These are phyloP conservation scores for Trichonephila clavata DNA, from an alignment of 1,140 invertebrate species.

Conservation along the genomic window DNA sequence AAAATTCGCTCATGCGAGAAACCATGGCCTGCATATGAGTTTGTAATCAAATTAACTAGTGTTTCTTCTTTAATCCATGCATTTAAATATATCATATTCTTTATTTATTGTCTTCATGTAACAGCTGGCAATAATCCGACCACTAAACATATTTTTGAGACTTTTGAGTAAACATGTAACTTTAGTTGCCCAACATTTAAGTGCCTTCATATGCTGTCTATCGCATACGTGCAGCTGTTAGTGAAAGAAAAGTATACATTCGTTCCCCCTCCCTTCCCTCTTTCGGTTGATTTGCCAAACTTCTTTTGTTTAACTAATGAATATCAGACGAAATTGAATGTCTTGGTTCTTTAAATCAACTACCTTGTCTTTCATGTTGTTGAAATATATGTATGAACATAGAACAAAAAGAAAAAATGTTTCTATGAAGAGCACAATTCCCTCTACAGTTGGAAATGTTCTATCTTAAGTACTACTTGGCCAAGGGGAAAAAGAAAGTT, in stretches of 20 bases:
- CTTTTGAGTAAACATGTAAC: conserved; percentile 52
- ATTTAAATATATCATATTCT: not conserved
- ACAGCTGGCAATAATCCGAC: conserved; percentile 73
- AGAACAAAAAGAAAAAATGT: too few species aligned
- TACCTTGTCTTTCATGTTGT: conserved; percentile 58
- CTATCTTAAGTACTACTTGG: too few species aligned
- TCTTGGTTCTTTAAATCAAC: not conserved
- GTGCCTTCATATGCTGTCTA: conserved; percentile 73
- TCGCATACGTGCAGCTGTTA: conserved; percentile 78
- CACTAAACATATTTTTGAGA: conserved; percentile 71
- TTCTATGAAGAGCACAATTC: too few species aligned
- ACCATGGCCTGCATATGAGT: conserved; percentile 38
- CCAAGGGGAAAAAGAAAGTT: too few species aligned
- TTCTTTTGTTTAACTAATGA: too few species aligned
- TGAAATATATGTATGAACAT: not conserved
- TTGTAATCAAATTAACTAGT: not conserved
- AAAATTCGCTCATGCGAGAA: not conserved
- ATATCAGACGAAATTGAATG: not conserved
- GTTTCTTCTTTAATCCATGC: not conserved
- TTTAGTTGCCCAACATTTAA: conserved; percentile 77
- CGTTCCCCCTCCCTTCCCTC: too few species aligned
- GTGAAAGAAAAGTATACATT: conserved; percentile 11
- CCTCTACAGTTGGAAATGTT: too few species aligned
- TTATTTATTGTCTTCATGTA: conserved; percentile 24
- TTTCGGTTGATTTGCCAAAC: too few species aligned